Percentiles rank a stretch among this genome's conserved stretches.
These are phyloP conservation scores for Phrynocephalus forsythii DNA, from an alignment of 2,797 vertebrate species.

Conservation along the genomic window DNA sequence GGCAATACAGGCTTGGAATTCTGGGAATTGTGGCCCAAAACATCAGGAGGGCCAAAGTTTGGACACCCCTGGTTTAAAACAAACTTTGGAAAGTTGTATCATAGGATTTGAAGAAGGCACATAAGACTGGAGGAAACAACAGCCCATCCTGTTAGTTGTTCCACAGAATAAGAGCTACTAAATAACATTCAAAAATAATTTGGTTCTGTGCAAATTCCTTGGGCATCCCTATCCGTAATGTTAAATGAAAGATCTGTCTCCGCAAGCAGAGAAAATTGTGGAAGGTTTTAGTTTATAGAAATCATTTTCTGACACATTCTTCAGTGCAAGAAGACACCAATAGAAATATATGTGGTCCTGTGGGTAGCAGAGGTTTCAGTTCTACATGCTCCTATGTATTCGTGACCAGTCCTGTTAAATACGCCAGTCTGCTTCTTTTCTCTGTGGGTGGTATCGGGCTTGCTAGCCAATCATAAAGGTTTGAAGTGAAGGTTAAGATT, in stretches of 20 bases:
- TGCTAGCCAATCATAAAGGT: background rate
- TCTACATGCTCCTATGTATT: background rate
- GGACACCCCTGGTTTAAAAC: background rate
- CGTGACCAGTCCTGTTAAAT: background rate
- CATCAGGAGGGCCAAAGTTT: too few species aligned
- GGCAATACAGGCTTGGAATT: too few species aligned
- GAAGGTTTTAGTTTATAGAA: background rate
- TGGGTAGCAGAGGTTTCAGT: background rate
- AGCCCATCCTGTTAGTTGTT: background rate
- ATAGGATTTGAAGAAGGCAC: background rate
- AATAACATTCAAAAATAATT: background rate
- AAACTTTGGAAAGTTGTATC: too few species aligned
- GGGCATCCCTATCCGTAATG: background rate
- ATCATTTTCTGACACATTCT: background rate
- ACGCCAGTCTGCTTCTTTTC: background rate
- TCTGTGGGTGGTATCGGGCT: background rate
- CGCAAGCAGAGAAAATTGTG: background rate
- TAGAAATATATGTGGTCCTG: background rate
- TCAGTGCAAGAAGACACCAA: background rate
- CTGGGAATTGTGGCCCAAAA: too few species aligned
- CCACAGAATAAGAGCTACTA: background rate
- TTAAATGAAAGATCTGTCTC: too few species aligned
- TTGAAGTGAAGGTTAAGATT: background rate
- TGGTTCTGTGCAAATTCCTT: background rate
- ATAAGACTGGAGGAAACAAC: background rate